These are phyloP conservation scores for Pinctada fucata DNA, from an alignment of 2,888 invertebrate species.

Conservation along the genomic window DNA sequence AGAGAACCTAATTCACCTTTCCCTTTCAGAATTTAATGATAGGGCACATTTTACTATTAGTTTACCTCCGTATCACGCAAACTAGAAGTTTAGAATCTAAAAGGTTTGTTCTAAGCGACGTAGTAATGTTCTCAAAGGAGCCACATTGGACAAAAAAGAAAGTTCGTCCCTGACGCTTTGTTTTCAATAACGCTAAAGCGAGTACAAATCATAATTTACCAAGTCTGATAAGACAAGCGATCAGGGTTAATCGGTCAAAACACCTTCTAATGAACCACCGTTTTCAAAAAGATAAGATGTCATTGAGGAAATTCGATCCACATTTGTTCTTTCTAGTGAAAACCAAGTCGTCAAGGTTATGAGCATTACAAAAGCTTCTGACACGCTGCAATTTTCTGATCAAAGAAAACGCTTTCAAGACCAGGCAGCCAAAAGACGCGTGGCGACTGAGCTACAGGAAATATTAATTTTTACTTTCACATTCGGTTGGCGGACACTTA, in stretches of 20 bases:
- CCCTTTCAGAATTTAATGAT: background rate
- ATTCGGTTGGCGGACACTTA: too few relatives aligned
- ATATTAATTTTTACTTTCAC: background rate
- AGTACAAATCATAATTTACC: background rate
- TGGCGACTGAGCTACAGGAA: background rate
- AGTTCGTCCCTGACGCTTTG: background rate
- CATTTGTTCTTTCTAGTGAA: background rate
- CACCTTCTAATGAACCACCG: background rate
- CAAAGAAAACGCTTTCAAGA: conserved; percentile 1
- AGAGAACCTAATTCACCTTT: background rate
- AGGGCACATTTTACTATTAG: background rate
- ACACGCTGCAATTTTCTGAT: background rate
- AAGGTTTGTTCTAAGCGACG: too few relatives aligned
- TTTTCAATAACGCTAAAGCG: background rate
- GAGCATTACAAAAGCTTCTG: background rate
- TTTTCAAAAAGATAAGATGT: conserved; percentile 1
- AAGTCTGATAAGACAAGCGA: background rate
- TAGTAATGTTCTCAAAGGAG: background rate
- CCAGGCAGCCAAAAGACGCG: background rate
- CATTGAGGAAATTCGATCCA: background rate
- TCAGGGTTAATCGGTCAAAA: background rate
- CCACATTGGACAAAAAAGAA: background rate
- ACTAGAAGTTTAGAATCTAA: too few relatives aligned
- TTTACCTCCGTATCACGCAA: background rate
- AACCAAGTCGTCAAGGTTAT: background rate